Percentiles rank a stretch among this genome's conserved stretches.
Conservation (phyloP, 1,140 invertebrate species). For the Chymomyza costata region DNA sequence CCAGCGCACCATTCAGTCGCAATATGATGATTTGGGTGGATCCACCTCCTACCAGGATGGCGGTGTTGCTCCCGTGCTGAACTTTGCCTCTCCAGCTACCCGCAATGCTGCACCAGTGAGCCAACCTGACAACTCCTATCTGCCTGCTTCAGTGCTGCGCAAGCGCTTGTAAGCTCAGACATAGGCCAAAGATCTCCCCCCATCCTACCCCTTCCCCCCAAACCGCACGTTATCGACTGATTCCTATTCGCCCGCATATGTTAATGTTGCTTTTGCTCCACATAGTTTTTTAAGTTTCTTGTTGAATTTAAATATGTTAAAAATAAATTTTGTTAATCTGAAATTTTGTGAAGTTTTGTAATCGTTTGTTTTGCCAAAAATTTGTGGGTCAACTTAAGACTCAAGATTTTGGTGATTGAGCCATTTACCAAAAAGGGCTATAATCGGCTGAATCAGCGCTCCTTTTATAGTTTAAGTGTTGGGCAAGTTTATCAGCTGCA, state of each 20-base stretch:
- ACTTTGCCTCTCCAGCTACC: constrained; percentile 57
- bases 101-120: constrained; percentile 25
- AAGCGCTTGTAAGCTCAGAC: constrained; percentile 33
- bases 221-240: constrained; percentile 16
- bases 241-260: constrained; percentile 48
- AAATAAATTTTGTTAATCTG: constrained; percentile 11
- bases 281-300: constrained; percentile 39
- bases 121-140: constrained; percentile 28
- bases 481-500: constrained; percentile 1
- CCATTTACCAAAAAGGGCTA: constrained; percentile 46
- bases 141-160: constrained; percentile 49
- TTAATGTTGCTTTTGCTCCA: constrained; percentile 29
- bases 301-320: constrained; percentile 17
- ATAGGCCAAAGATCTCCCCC: not conserved
- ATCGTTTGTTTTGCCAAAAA: constrained; percentile 1
- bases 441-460: constrained; percentile 3
- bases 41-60: constrained; percentile 47
- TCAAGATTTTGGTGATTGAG: no score
- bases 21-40: constrained; percentile 66
- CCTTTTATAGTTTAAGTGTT: no score
- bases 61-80: constrained; percentile 60
- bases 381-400: no score
- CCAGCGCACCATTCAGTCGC: constrained; percentile 56
- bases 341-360: constrained; percentile 27
- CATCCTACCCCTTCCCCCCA: constrained; percentile 40